Evolutionary conservation across 1,140 invertebrate genomes (phyloP).

Genomic region (Neodiprion lecontei): DNA sequence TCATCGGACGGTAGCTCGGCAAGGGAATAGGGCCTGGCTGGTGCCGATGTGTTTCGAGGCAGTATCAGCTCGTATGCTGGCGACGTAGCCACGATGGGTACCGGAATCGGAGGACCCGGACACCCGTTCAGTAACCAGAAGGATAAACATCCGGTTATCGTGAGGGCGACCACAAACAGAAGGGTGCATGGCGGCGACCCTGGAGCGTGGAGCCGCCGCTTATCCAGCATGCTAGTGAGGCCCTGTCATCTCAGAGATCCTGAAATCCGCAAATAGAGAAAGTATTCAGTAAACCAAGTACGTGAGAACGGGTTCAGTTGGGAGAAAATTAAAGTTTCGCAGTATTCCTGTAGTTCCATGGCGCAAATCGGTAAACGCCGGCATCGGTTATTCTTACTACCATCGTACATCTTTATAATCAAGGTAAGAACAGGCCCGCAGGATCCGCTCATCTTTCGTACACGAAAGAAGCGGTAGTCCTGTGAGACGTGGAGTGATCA

Average conservation of each 20-base stretch:
- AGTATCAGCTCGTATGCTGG: constrained; percentile 39
- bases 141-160: constrained; percentile 42
- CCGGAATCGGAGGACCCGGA: constrained; percentile 27
- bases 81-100: constrained; percentile 26
- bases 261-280: not conserved
- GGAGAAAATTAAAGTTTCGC: too few relatives aligned
- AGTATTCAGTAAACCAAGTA: too few relatives aligned
- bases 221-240: constrained; percentile 50
- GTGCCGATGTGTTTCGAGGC: constrained; percentile 36
- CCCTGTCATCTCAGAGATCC: constrained; percentile 42
- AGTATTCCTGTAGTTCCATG: too few relatives aligned
- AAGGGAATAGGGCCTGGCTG: constrained; percentile 33
- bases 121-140: constrained; percentile 41
- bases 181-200: constrained; percentile 47
- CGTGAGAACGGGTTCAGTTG: too few relatives aligned
- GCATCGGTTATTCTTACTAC: too few relatives aligned
- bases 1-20: constrained; percentile 51
- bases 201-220: constrained; percentile 46
- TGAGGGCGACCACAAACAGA: constrained; percentile 39
- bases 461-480: too few relatives aligned
- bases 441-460: too few relatives aligned
- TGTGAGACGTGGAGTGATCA: too few relatives aligned
- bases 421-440: too few relatives aligned
- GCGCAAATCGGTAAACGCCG: too few relatives aligned
- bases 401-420: too few relatives aligned